Base-by-base conservation (phyloP, 2,113 vertebrate genomes). In the Plecturocebus donacophilus region DNA sequence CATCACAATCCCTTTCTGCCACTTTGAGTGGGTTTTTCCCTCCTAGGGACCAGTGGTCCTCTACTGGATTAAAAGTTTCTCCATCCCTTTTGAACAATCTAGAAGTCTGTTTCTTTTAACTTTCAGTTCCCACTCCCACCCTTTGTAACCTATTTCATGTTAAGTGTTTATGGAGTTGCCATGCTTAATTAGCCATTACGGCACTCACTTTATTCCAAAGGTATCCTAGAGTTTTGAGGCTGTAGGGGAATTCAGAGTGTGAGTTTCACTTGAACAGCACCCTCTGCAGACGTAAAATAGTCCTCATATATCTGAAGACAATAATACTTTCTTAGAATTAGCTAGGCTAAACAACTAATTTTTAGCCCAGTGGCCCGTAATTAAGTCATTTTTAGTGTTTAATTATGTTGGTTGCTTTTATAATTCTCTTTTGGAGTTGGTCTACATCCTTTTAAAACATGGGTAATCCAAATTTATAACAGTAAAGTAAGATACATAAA, bases 311-410 rank as follows among this genome's bases (percentile, higher is more conserved):
- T 23, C 47, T 77, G 77, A 56, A 87, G 64, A 75, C 64, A 87
- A 8, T 42, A 52, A 49, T 64, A 52, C 25, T 79, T 77, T 58
- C 73, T 32, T 77, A 49, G 25, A 58, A n/a, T 70, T 87, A 13
- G 40, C 70, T 82, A 76, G 32, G 12, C 25, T 76, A 83, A 82
- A 88, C 25, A 66, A 76, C 25, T 71, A 8, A n/a, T 87, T 91
- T 87, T 76, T 21, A 8, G 73, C 42, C 27, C 40, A 76, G 6
- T 77, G 47, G 35, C 68, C 94, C 3, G 13, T 94, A 91, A 89
- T 73, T 73, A 25, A 91, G 68, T 96, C 54, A 91, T 82, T 83
- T 94, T 95, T 92, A 91, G 47, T 94, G 30, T 90, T 73, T 91
- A 54, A n/a, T 85, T 83, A 76, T 35, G 12, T 84, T 82, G 8